Base-by-base conservation (phyloP, 1,140 invertebrate species). In the Hyles vespertilio region DNA sequence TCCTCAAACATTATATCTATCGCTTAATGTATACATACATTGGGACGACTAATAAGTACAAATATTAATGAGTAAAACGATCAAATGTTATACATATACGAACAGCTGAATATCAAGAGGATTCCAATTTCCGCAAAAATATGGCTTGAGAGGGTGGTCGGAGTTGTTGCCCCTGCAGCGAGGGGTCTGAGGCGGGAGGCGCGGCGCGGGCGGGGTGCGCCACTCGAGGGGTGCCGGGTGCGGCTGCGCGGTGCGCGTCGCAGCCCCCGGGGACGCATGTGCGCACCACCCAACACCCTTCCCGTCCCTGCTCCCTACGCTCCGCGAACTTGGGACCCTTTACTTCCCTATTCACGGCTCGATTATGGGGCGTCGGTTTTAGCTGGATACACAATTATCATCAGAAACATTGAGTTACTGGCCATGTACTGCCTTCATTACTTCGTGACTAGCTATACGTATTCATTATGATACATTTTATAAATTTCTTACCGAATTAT, bases 101-200 rank as follows among this genome's bases (percentile, higher is more conserved):
- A 8, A 8, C 8, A 40, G 36, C 8, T 8, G 36, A 40, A 40
- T 40, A 5, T 40, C 36, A 5, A 40, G 36, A 40, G 74, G 76
- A 78, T 78, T 81, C 75, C 72, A 84, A 88, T 86, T 83, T 86
- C 78, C 81, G 83, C 78, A 81, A 83, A 88, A 82, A 82, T 79
- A 69, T 69, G 69, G 67, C 64, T 72, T 67, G 65, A 67, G 74
- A 73, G 79, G 76, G 72, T 79, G 71, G 75, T 69, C 46, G 63
- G 68, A 70, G 70, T 70, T 62, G 74, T 79, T 73, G 74, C 82
- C 83, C 83, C 82, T 85, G 85, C 85, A 86, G 69, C 77, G 77
- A 53, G 74, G 78, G 77, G 80, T 44, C 36, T 40, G 36, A 58
- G n/a, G 58, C 59, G 63, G 51, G 36, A 58, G n/a, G 58, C 59